Evolutionary conservation across 2,888 invertebrate species (phyloP).

Genomic region (Cepaea hortensis): DNA sequence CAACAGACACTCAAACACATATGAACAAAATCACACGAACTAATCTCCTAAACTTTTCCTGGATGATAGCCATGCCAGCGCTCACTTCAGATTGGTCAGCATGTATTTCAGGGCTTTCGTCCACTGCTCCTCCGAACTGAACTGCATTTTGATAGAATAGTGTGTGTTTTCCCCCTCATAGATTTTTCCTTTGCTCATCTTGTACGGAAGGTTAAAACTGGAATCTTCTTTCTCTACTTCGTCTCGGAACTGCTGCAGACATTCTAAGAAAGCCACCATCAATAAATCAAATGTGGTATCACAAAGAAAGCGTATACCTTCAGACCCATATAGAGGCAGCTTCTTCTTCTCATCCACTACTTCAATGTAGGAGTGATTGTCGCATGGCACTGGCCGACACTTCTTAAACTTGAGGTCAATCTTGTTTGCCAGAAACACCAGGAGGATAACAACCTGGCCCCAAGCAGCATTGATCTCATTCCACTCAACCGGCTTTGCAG

Average conservation of each 20-base stretch:
- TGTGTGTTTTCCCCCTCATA: conserved; percentile 81
- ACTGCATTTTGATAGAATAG: conserved; percentile 95
- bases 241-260: conserved; percentile 94
- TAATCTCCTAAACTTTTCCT: conserved; percentile 47
- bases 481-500: conserved; percentile 95
- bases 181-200: conserved; percentile 94
- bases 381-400: conserved; percentile 90
- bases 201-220: conserved; percentile 92
- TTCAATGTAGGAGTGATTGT: conserved; percentile 94
- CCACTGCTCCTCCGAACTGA: conserved; percentile 99
- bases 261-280: conserved; percentile 97
- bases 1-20: not conserved
- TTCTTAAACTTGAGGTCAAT: conserved; percentile 90
- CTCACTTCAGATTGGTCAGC: conserved; percentile 98
- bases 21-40: not conserved
- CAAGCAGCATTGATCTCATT: conserved; percentile 99
- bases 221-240: conserved; percentile 92
- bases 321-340: conserved; percentile 84
- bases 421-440: conserved; percentile 92
- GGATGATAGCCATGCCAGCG: conserved; percentile 95
- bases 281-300: conserved; percentile 79
- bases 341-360: conserved; percentile 77
- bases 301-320: conserved; percentile 95
- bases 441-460: conserved; percentile 95
- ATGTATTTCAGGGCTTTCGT: conserved; percentile 98